These are phyloP conservation scores for Pararge aegeria DNA, from an alignment of 1,140 invertebrate species.

Conservation along the genomic window DNA sequence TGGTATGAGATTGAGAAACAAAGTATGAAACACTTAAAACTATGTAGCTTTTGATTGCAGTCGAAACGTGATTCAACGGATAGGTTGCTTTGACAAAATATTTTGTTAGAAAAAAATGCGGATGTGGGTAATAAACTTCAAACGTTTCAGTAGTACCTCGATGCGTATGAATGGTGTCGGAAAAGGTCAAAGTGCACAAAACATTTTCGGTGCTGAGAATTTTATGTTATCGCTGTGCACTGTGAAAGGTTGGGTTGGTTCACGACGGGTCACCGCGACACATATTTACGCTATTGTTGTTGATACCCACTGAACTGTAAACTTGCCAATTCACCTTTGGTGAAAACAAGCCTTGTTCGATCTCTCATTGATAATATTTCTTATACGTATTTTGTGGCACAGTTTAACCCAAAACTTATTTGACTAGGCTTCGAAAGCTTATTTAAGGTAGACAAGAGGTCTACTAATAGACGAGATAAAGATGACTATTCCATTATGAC, in stretches of 20 bases:
- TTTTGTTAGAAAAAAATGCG: too few species aligned
- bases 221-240: slow-evolving; percentile 30
- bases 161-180: not conserved
- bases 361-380: slow-evolving; percentile 34
- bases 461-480: not conserved
- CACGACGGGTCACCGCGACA: slow-evolving; percentile 45
- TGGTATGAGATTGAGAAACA: slow-evolving; percentile 10
- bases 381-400: slow-evolving; percentile 2
- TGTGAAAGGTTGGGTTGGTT: slow-evolving; percentile 38
- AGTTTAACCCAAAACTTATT: not conserved
- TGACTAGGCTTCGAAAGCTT: not conserved
- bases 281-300: slow-evolving; percentile 53
- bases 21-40: not conserved
- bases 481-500: too few species aligned
- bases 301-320: slow-evolving; percentile 35
- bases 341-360: slow-evolving; percentile 53
- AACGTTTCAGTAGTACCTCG: too few species aligned
- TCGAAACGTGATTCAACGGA: not conserved
- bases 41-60: not conserved
- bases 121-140: not conserved
- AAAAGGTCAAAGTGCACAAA: slow-evolving; percentile 9
- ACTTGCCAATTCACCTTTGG: slow-evolving; percentile 50
- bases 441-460: not conserved
- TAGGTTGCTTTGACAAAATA: not conserved
- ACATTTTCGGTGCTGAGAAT: slow-evolving; percentile 2